Conservation (phyloP, 2,113 vertebrate genomes). For the Megaptera novaeangliae region DNA sequence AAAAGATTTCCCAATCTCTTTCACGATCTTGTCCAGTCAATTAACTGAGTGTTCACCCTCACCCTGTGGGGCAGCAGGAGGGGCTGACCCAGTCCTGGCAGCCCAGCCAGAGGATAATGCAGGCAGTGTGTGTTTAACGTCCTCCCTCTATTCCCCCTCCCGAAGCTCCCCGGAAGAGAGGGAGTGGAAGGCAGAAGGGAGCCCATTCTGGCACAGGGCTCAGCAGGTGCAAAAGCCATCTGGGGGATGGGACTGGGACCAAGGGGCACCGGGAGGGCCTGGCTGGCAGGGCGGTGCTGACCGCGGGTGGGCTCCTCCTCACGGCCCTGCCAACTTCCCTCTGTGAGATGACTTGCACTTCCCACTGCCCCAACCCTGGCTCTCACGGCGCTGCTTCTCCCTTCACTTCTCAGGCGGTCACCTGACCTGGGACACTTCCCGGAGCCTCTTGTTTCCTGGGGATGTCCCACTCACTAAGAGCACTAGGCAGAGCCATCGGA, state of each 20-base stretch:
- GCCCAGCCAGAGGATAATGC: neutral
- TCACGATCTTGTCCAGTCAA: neutral
- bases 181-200: neutral
- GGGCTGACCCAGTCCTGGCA: too few relatives aligned
- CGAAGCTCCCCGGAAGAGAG: neutral
- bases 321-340: slow-evolving; percentile 30
- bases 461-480: fast-evolving
- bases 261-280: fast-evolving
- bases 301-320: neutral
- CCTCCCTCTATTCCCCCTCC: neutral
- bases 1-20: neutral
- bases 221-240: neutral
- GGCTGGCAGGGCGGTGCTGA: neutral
- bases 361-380: neutral
- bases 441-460: neutral
- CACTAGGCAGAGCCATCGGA: neutral
- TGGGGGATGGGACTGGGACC: neutral
- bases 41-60: neutral
- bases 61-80: neutral
- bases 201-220: neutral
- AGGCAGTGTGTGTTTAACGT: fast-evolving
- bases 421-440: neutral
- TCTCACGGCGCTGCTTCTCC: neutral
- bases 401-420: neutral
- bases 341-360: slow-evolving; percentile 55